Percentiles rank a stretch among this genome's conserved stretches.
Conservation (phyloP, 1,140 invertebrate species). For the Drosophila leontia region DNA sequence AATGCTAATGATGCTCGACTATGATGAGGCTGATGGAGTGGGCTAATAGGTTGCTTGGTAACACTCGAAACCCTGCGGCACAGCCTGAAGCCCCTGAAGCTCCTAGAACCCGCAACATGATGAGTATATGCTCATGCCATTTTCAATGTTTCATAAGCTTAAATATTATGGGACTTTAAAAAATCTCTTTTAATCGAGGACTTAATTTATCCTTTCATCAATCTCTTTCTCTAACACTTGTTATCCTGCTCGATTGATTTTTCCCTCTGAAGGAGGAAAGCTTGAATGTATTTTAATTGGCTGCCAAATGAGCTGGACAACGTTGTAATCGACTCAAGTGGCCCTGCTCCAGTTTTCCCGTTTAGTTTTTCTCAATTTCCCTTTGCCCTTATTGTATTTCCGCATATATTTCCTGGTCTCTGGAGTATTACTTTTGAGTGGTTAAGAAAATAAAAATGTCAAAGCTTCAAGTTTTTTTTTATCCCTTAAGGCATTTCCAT, state of each 20-base stretch:
- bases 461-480: background rate
- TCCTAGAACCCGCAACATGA: background rate
- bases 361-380: conserved; percentile 8
- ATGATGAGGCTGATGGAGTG: conserved; percentile 43
- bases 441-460: background rate
- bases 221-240: conserved; percentile 17
- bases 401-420: background rate
- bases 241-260: background rate
- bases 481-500: conserved; percentile 39
- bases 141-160: background rate
- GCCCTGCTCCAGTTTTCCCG: conserved; percentile 2
- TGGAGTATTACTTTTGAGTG: background rate
- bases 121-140: background rate
- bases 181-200: background rate
- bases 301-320: conserved; percentile 55
- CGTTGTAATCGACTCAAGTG: conserved; percentile 38
- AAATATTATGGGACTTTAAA: background rate
- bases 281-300: conserved; percentile 53
- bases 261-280: background rate
- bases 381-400: background rate
- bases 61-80: conserved; percentile 12
- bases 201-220: conserved; percentile 21
- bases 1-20: conserved; percentile 42
- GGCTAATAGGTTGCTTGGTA: conserved; percentile 45
- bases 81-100: background rate